These are phyloP conservation scores for Synchiropus splendidus DNA, from an alignment of 2,113 vertebrate genomes.

Conservation along the genomic window DNA sequence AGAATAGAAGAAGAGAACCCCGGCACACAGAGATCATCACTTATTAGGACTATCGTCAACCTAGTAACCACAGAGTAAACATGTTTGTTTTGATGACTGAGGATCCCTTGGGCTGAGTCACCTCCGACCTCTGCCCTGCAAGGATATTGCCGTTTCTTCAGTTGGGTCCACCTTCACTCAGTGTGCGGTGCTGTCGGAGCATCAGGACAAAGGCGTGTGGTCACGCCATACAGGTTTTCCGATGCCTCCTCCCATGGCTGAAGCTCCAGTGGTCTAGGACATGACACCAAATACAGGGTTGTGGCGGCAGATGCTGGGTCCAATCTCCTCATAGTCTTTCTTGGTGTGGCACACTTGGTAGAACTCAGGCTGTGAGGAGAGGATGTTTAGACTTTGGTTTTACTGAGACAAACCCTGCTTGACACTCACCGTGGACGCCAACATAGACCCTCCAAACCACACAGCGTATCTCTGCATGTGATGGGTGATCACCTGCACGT, in stretches of 20 bases:
- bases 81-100: slow-evolving; percentile 16
- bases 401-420: not conserved
- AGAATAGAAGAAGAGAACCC: slow-evolving; percentile 30
- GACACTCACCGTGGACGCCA: slow-evolving; percentile 78
- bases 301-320: slow-evolving; percentile 96
- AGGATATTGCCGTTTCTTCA: slow-evolving; percentile 13
- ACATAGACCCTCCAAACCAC: slow-evolving; percentile 94
- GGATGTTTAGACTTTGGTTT: not conserved
- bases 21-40: slow-evolving; percentile 49
- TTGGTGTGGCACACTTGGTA: slow-evolving; percentile 99
- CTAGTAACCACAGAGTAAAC: slow-evolving; percentile 39
- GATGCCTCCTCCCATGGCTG: slow-evolving; percentile 15
- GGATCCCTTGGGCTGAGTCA: slow-evolving; percentile 34
- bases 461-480: slow-evolving; percentile 95
- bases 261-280: slow-evolving; percentile 64
- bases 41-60: slow-evolving; percentile 32
- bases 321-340: slow-evolving; percentile 97
- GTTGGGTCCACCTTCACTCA: slow-evolving; percentile 49
- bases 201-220: slow-evolving; percentile 38
- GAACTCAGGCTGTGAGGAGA: slow-evolving; percentile 81
- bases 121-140: slow-evolving; percentile 28
- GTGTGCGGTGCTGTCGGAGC: slow-evolving; percentile 23
- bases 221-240: slow-evolving; percentile 13
- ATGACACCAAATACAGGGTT: slow-evolving; percentile 96
- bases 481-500: slow-evolving; percentile 88